These are phyloP conservation scores for Drosophila prostipennis DNA, from an alignment of 2,888 invertebrate genomes.

Conservation along the genomic window DNA sequence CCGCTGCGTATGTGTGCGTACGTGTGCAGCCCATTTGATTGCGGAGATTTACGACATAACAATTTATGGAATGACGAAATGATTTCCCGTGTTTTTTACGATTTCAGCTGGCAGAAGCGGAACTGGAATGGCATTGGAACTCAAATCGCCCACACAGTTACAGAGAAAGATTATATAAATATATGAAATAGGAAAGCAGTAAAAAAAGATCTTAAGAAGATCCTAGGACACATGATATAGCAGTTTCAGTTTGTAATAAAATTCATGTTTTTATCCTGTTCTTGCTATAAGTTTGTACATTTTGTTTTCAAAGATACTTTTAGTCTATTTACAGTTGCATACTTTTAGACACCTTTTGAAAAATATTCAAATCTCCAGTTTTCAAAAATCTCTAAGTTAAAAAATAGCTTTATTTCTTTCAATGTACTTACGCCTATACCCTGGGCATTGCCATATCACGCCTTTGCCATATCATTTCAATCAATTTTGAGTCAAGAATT, in stretches of 20 bases:
- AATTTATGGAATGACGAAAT: conserved; percentile 81
- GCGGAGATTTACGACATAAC: conserved; percentile 80
- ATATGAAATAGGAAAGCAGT: not conserved
- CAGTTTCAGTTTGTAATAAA: no score
- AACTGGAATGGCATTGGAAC: conserved; percentile 18
- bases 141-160: conserved; percentile 12
- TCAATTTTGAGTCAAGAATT: conserved; percentile 76
- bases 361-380: no score
- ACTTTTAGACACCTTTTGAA: no score
- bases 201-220: not conserved
- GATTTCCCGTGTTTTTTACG: conserved; percentile 79
- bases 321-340: no score
- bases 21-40: conserved; percentile 66
- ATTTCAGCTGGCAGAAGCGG: conserved; percentile 29
- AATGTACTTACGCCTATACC: conserved; percentile 4
- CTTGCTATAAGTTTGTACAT: no score
- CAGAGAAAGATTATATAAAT: not conserved
- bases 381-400: no score
- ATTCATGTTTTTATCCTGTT: no score
- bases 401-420: not conserved
- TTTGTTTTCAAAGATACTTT: no score
- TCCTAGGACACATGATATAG: no score
- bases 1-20: conserved; percentile 41
- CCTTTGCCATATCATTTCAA: conserved; percentile 79
- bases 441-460: conserved; percentile 64